phyloP scores from a whole-genome alignment of 2,113 vertebrate genomes.

The Callithrix jacchus region DNA sequence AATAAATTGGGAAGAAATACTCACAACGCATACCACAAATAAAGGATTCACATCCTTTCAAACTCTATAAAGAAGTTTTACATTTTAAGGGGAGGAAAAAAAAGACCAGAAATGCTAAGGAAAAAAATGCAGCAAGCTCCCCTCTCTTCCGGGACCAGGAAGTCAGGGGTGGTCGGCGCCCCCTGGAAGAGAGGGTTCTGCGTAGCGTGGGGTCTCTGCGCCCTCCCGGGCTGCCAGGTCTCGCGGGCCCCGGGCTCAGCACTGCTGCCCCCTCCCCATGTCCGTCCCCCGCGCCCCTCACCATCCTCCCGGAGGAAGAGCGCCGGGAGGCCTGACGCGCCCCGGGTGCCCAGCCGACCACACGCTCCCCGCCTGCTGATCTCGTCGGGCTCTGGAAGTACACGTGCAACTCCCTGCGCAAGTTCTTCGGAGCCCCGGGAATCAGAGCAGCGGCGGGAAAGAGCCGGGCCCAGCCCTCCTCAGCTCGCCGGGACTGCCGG shows the following conservation, averaged over 20 bases:
- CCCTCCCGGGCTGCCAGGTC: too few relatives aligned
- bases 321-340: background rate
- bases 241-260: background rate
- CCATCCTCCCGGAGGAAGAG: background rate
- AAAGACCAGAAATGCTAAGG: background rate
- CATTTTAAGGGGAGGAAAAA: background rate
- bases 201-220: background rate
- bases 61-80: background rate
- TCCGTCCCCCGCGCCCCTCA: background rate
- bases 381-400: background rate
- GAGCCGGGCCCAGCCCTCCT: background rate
- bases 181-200: background rate
- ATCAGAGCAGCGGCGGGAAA: background rate
- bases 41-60: background rate
- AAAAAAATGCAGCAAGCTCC: background rate
- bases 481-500: background rate
- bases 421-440: background rate
- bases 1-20: background rate
- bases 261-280: background rate
- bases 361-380: background rate
- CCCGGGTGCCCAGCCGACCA: fast-evolving
- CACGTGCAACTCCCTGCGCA: background rate
- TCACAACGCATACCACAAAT: background rate
- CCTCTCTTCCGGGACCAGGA: background rate
- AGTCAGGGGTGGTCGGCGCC: too few relatives aligned